phyloP scores from a whole-genome alignment of 2,113 vertebrate genomes.

The Daboia siamensis region DNA sequence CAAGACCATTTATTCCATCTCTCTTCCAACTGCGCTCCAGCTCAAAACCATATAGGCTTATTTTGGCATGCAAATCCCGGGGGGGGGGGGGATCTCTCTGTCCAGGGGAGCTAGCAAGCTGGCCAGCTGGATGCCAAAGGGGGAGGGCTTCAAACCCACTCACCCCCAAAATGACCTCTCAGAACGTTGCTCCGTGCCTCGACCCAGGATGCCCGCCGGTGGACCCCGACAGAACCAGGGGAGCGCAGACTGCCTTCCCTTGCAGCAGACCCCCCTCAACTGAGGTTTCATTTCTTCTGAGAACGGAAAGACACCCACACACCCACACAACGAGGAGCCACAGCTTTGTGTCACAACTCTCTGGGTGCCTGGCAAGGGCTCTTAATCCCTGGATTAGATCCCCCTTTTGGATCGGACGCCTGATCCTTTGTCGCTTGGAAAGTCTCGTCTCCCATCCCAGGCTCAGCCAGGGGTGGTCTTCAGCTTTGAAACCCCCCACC shows the following conservation, averaged over 20 bases:
- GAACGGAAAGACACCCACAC: not conserved
- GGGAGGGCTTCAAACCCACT: no score
- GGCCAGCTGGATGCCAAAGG: not conserved
- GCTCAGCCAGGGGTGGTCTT: no score
- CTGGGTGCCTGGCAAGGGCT: no score
- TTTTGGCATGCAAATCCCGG: not conserved
- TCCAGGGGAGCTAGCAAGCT: no score
- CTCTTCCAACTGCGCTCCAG: not conserved
- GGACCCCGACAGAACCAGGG: not conserved
- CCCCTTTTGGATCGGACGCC: fast-evolving
- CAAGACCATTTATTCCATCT: not conserved
- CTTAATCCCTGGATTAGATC: no score
- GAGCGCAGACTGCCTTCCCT: not conserved
- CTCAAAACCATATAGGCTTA: no score
- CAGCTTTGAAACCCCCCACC: not conserved
- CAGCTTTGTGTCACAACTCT: not conserved
- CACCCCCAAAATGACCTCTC: not conserved
- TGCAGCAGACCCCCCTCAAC: not conserved
- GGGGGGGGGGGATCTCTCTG: no score
- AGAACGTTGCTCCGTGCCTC: not conserved
- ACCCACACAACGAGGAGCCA: no score
- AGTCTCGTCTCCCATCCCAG: not conserved
- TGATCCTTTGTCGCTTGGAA: not conserved
- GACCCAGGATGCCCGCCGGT: no score
- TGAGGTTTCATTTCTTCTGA: not conserved